Percentiles rank a stretch among this genome's conserved stretches.
Conservation (phyloP, 2,888 invertebrate species). For the Aporophyla lueneburgensis region DNA sequence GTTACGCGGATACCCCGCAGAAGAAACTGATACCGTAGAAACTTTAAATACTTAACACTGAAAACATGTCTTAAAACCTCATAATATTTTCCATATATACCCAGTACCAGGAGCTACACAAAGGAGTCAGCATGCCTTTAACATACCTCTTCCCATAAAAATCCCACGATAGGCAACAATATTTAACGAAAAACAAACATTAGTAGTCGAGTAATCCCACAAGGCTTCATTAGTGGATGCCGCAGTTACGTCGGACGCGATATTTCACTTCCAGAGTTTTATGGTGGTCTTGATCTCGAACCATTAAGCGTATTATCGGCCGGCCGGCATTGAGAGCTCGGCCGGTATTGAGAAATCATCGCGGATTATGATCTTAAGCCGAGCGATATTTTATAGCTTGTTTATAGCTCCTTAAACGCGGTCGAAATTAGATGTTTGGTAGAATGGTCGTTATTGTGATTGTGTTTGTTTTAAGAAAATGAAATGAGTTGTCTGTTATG, state of each 20-base stretch:
- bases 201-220: conserved; percentile 25
- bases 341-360: conserved; percentile 62
- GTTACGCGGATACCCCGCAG: too few species aligned
- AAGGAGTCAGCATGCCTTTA: conserved; percentile 1
- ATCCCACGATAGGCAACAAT: conserved; percentile 14
- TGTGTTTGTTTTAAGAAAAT: conserved; percentile 7
- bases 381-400: conserved; percentile 46
- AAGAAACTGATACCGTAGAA: too few species aligned
- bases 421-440: conserved; percentile 31
- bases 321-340: neutral
- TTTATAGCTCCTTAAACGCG: conserved; percentile 40
- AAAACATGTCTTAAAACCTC: neutral
- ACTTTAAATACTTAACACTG: neutral
- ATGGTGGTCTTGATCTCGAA: conserved; percentile 43
- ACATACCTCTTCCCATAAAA: conserved; percentile 37
- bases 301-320: conserved; percentile 59
- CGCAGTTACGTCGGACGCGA: conserved; percentile 29
- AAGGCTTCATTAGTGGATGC: conserved; percentile 58
- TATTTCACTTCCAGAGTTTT: conserved; percentile 52
- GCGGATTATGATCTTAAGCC: conserved; percentile 60
- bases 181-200: conserved; percentile 25
- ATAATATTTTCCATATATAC: conserved; percentile 1
- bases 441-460: neutral
- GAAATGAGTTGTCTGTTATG: neutral
- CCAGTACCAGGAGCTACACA: neutral